Conservation (phyloP, 2,888 invertebrate species). For the Desoria tigrina region DNA sequence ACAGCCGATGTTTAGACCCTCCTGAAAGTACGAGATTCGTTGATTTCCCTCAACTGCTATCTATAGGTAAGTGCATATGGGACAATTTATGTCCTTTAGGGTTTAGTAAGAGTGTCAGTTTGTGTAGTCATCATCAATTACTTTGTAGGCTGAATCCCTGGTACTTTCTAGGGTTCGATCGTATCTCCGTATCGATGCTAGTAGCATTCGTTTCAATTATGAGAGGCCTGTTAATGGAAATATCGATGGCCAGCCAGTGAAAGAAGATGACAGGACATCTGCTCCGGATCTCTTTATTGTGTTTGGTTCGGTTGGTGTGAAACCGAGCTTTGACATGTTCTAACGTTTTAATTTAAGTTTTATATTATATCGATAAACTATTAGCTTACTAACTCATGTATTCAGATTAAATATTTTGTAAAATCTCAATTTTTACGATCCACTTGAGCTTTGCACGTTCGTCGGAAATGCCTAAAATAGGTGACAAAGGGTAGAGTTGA, state of each 20-base stretch:
- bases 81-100: no score
- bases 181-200: no score
- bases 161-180: background rate
- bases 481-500: constrained; percentile 38
- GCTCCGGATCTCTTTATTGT: background rate
- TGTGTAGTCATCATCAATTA: constrained; percentile 1
- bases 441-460: constrained; percentile 44
- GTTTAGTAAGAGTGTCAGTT: no score
- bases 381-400: no score
- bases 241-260: background rate
- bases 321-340: background rate
- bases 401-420: background rate
- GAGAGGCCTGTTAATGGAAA: background rate
- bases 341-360: background rate
- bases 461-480: constrained; percentile 31
- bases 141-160: constrained; percentile 5
- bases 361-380: background rate
- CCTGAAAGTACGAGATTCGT: background rate
- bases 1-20: no score
- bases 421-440: constrained; percentile 27
- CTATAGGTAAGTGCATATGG: no score
- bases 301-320: no score
- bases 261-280: constrained; percentile 2
- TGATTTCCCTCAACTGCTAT: no score
- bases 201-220: no score